These are phyloP conservation scores for Athrips mouffetella DNA, from an alignment of 2,888 invertebrate genomes.

Conservation along the genomic window DNA sequence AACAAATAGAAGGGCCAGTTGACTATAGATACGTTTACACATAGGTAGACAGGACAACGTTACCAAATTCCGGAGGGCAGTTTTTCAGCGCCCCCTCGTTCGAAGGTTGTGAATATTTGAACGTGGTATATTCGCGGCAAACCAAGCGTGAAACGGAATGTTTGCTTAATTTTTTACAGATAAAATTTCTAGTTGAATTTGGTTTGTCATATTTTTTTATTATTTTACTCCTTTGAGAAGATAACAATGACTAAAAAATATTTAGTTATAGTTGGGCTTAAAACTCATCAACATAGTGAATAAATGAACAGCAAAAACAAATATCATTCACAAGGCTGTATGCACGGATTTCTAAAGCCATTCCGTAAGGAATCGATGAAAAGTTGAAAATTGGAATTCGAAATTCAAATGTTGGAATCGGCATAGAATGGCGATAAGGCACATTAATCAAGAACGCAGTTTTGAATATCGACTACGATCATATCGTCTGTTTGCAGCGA, in stretches of 20 bases:
- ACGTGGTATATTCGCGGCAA: constrained; percentile 41
- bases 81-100: constrained; percentile 35
- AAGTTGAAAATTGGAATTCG: constrained; percentile 14
- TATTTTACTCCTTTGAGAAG: too few relatives aligned
- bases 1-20: too few relatives aligned
- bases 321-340: background rate
- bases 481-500: constrained; percentile 45
- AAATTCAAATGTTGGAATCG: constrained; percentile 18
- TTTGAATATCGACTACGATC: constrained; percentile 67
- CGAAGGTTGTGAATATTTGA: constrained; percentile 57
- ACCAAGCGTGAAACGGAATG: constrained; percentile 32
- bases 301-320: background rate
- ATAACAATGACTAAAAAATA: too few relatives aligned
- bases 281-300: background rate
- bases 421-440: constrained; percentile 43
- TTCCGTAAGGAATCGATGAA: constrained; percentile 4
- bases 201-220: too few relatives aligned
- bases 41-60: background rate
- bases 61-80: constrained; percentile 23
- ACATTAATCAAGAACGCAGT: constrained; percentile 68
- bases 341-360: background rate
- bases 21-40: background rate
- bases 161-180: constrained; percentile 26
- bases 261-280: too few relatives aligned
- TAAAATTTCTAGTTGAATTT: background rate